Evolutionary conservation across 1,140 invertebrate species (phyloP), one percentile per base, ranked within the genome.

Genomic region (Temnothorax nylanderi): DNA sequence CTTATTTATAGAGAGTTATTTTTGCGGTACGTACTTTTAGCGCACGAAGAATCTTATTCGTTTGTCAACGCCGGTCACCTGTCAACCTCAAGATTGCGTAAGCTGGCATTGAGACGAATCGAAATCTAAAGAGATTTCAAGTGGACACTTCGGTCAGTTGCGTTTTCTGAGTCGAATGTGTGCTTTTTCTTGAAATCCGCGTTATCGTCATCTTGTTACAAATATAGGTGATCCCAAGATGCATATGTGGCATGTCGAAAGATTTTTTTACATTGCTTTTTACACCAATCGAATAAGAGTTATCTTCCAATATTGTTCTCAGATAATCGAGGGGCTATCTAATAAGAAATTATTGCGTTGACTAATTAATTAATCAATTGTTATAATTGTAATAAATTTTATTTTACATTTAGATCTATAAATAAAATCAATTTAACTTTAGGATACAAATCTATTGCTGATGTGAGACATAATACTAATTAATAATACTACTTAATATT

Each of bases 31-130:
- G 64, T 21, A 49, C 6, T 78, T 85, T 67, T 67, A 71, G 85
- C 81, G 16, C 72, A 76, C 76, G 60, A 91, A 82, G 82, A 80
- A 88, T 90, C 47, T 88, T 84, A 82, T 88, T 85, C 72, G 78
- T 91, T 64, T 75, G 78, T 88, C 87, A 86, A 62, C 84, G 47
- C 47, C n/a, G 37, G 18, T 67, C 34, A 47, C 41, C 58, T 80
- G 72, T 85, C 86, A 90, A 88, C 32, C 47, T 64, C 56, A 74
- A 86, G 74, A 84, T 90, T 87, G 51, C 72, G n/a, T 44, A 56
- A 82, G 47, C 51, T 86, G 86, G 74, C 84, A 91, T 90, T 74
- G 81, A 60, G 26, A 51, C 41, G 49, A 44, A 67, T 67, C 64
- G 64, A 65, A 56, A 47, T 71, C 67, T 54, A 41, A 5, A 26